phyloP scores from a whole-genome alignment of 1,140 invertebrate genomes.

The Vanessa tameamea region DNA sequence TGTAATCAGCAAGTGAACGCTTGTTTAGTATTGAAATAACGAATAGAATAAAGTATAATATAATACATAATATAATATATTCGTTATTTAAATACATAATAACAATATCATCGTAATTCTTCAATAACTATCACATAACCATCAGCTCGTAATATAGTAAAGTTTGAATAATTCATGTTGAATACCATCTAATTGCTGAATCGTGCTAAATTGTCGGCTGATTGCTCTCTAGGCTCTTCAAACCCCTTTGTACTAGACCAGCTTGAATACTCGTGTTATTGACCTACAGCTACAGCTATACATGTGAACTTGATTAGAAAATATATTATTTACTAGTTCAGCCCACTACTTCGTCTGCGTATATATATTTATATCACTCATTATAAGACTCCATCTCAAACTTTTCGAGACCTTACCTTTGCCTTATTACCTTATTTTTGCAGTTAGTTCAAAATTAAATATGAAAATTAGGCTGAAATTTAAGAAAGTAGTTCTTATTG shows the following conservation, averaged over 20 bases:
- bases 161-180: constrained; percentile 40
- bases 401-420: too few species aligned
- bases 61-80: too few species aligned
- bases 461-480: too few species aligned
- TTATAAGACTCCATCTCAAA: too few species aligned
- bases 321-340: background rate
- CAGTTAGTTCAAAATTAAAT: too few species aligned
- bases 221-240: constrained; percentile 34
- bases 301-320: constrained; percentile 10
- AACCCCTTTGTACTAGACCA: constrained; percentile 31
- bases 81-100: too few species aligned
- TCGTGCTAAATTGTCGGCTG: constrained; percentile 37
- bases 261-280: constrained; percentile 22
- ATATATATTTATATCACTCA: background rate
- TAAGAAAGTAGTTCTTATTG: too few species aligned
- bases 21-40: too few species aligned
- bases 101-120: background rate
- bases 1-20: too few species aligned
- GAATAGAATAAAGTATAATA: too few species aligned
- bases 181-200: constrained; percentile 38
- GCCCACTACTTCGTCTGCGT: background rate
- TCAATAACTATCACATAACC: background rate
- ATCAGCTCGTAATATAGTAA: constrained; percentile 13
- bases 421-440: too few species aligned
- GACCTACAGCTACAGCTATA: constrained; percentile 23